Evolutionary conservation across 2,888 invertebrate genomes (phyloP).

Genomic region (Cyclophora albipunctata): DNA sequence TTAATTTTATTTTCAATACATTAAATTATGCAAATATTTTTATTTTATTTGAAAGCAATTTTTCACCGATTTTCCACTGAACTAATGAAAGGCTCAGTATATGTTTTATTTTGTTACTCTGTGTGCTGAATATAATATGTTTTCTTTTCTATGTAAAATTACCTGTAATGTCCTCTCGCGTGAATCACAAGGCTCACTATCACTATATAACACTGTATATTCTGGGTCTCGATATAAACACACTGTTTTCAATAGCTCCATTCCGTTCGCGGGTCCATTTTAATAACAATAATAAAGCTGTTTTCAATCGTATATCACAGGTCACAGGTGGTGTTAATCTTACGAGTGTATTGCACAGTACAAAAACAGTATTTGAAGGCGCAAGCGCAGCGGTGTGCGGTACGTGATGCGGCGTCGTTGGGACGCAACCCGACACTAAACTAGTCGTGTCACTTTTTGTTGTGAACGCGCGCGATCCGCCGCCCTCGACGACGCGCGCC

Average conservation of each 20-base stretch:
- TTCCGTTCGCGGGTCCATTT: conserved; percentile 65
- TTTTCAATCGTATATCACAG: conserved; percentile 49
- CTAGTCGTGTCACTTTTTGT: conserved; percentile 73
- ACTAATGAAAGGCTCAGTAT: too few species aligned
- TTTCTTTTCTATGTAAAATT: conserved; percentile 20
- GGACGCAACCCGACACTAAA: conserved; percentile 76
- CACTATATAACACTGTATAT: conserved; percentile 68
- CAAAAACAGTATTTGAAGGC: conserved; percentile 57
- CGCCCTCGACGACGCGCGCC: conserved; percentile 52
- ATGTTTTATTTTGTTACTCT: too few species aligned
- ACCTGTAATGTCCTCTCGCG: conserved; percentile 63
- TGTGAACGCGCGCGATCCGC: conserved; percentile 62
- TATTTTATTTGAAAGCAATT: too few species aligned
- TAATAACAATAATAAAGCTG: conserved; percentile 27
- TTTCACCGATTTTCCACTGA: too few species aligned
- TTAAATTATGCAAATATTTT: too few species aligned
- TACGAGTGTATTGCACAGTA: conserved; percentile 21
- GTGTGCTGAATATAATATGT: not conserved
- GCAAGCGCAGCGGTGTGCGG: conserved; percentile 58
- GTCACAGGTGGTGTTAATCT: conserved; percentile 35
- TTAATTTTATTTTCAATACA: too few species aligned
- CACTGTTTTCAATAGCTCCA: conserved; percentile 70
- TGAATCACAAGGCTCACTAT: conserved; percentile 69
- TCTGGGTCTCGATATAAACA: conserved; percentile 54
- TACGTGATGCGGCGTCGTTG: conserved; percentile 70